Evolutionary conservation across 64 coral and sea anemone species (phyloP).

Genomic region (Catalaphyllia jardinei): DNA sequence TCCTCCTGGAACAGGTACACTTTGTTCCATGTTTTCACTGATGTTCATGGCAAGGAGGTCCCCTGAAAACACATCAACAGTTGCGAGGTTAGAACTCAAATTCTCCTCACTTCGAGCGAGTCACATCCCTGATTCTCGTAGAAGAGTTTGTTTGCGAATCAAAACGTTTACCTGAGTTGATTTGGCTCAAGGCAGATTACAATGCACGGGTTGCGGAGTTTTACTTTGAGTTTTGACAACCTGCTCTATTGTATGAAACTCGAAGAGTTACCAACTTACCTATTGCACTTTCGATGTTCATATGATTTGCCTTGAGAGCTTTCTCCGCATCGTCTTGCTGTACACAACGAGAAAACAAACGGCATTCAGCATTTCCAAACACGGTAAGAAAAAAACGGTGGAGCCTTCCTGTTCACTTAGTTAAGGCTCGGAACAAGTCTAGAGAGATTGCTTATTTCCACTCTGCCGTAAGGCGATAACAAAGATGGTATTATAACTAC

Average conservation of each 20-base stretch:
- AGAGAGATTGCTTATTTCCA: too few relatives aligned
- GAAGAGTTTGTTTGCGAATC: too few relatives aligned
- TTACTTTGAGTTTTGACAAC: too few relatives aligned
- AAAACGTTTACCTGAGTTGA: too few relatives aligned
- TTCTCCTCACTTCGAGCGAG: background rate
- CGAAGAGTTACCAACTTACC: constrained; percentile 36
- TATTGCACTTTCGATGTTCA: constrained; percentile 98
- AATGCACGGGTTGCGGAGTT: too few relatives aligned
- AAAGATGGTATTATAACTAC: too few relatives aligned
- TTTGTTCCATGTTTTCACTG: constrained; percentile 37
- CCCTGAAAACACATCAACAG: constrained; percentile 43
- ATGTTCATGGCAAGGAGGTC: constrained; percentile 79
- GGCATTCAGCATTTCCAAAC: background rate
- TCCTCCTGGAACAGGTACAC: constrained; percentile 23
- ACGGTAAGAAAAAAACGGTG: too few relatives aligned
- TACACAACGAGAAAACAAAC: background rate
- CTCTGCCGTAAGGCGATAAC: too few relatives aligned
- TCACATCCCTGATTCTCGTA: too few relatives aligned
- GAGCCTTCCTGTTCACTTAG: too few relatives aligned
- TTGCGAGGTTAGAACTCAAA: background rate
- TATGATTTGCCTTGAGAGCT: constrained; percentile 89
- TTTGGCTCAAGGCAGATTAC: too few relatives aligned
- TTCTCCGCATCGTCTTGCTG: constrained; percentile 98
- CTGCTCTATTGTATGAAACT: background rate
- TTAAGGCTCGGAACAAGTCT: too few relatives aligned